phyloP scores from a whole-genome alignment of 2,113 vertebrate species.

The Bubo bubo region DNA sequence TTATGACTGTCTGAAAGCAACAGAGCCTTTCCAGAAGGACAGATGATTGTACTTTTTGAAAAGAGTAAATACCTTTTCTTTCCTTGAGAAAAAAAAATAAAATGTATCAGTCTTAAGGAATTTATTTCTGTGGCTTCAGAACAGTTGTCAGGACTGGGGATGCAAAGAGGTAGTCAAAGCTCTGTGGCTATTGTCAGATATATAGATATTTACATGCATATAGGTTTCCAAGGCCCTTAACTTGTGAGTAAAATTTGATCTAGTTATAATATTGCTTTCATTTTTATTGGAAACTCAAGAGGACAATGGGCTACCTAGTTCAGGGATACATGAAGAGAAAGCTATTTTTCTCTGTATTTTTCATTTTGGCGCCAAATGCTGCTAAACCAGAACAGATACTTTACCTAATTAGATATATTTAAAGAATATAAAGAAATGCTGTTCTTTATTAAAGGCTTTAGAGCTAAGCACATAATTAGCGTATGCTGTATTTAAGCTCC shows the following conservation, averaged over 20 bases:
- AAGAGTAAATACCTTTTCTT: neutral
- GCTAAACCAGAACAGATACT: constrained; percentile 16
- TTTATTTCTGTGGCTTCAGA: neutral
- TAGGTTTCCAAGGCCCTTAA: neutral
- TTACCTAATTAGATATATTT: constrained; percentile 38
- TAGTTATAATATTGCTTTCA: neutral
- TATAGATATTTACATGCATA: neutral
- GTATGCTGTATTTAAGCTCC: neutral
- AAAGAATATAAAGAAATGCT: constrained; percentile 31
- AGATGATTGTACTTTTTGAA: neutral
- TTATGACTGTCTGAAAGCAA: neutral
- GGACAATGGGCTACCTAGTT: neutral
- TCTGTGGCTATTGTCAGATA: neutral
- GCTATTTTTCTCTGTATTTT: neutral
- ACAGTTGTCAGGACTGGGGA: neutral
- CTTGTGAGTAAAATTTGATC: neutral
- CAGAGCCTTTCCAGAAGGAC: neutral
- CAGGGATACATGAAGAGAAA: neutral
- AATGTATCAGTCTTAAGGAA: neutral
- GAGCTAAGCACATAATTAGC: constrained; percentile 41
- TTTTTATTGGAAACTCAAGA: neutral
- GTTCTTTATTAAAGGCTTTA: constrained; percentile 54
- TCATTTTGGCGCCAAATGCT: neutral
- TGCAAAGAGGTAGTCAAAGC: neutral
- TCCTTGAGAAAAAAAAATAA: neutral